Evolutionary conservation across 2,888 invertebrate genomes (phyloP).

Genomic region (Xanthorhoe spadicearia): DNA sequence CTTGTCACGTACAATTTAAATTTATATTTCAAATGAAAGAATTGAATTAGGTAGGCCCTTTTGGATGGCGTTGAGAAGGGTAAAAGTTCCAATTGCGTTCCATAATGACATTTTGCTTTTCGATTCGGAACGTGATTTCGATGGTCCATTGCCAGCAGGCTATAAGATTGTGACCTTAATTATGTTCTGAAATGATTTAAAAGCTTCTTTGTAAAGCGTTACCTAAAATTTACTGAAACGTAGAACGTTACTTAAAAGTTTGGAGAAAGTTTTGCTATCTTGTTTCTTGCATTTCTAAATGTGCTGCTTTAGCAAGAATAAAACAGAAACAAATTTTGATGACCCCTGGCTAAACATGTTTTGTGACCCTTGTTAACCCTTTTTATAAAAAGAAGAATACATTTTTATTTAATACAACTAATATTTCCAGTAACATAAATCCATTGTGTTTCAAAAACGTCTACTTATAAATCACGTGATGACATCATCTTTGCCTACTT

Average conservation of each 20-base stretch:
- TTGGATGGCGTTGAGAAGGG: slow-evolving; percentile 51
- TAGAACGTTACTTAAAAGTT: slow-evolving; percentile 23
- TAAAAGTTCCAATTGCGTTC: slow-evolving; percentile 52
- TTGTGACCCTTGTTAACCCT: background rate
- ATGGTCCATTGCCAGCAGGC: slow-evolving; percentile 30
- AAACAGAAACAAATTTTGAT: slow-evolving; percentile 23
- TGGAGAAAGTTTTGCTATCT: slow-evolving; percentile 17
- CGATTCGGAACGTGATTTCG: slow-evolving; percentile 43
- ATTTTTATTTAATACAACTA: background rate
- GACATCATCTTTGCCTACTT: too few species aligned
- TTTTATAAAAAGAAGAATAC: background rate
- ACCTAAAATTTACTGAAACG: slow-evolving; percentile 13
- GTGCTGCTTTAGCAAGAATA: slow-evolving; percentile 13
- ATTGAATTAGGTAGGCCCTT: slow-evolving; percentile 43
- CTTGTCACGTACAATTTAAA: slow-evolving; percentile 55
- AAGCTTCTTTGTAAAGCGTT: slow-evolving; percentile 10
- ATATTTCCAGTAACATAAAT: background rate
- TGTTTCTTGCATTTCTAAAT: slow-evolving; percentile 14
- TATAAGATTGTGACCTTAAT: slow-evolving; percentile 23
- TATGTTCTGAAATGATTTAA: slow-evolving; percentile 12
- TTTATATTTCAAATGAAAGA: slow-evolving; percentile 54
- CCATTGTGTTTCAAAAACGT: background rate
- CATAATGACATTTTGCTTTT: slow-evolving; percentile 53
- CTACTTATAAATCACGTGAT: background rate
- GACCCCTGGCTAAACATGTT: slow-evolving; percentile 3